Conservation (phyloP, 2,113 vertebrate genomes). For the Diadophis punctatus region DNA sequence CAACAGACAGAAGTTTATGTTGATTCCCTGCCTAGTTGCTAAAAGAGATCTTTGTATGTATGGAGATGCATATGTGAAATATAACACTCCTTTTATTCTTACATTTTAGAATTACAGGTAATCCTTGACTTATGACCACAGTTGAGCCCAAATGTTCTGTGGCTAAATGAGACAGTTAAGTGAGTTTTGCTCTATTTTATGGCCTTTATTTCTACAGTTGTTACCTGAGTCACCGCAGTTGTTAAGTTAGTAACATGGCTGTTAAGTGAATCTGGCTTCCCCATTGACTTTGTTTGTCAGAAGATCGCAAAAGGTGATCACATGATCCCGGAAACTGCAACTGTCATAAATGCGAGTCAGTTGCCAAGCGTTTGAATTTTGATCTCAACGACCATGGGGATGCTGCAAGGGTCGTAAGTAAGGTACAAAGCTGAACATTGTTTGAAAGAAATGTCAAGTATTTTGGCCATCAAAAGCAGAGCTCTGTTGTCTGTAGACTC, state of each 20-base stretch:
- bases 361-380: background rate
- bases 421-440: background rate
- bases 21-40: background rate
- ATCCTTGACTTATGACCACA: too few relatives aligned
- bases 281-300: background rate
- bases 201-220: background rate
- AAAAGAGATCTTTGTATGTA: background rate
- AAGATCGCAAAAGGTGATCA: background rate
- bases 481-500: background rate
- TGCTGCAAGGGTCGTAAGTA: background rate
- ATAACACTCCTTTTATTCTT: background rate
- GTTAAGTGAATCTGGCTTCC: background rate
- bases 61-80: background rate
- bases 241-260: background rate
- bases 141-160: background rate
- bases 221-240: background rate
- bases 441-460: background rate
- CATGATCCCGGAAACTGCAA: background rate
- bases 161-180: background rate
- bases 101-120: background rate
- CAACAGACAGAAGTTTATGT: background rate
- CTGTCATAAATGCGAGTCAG: background rate
- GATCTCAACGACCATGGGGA: background rate
- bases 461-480: background rate
- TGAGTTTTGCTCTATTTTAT: background rate